Evolutionary conservation across 2,113 vertebrate species (phyloP).

Genomic region (Burhinus bistriatus): DNA sequence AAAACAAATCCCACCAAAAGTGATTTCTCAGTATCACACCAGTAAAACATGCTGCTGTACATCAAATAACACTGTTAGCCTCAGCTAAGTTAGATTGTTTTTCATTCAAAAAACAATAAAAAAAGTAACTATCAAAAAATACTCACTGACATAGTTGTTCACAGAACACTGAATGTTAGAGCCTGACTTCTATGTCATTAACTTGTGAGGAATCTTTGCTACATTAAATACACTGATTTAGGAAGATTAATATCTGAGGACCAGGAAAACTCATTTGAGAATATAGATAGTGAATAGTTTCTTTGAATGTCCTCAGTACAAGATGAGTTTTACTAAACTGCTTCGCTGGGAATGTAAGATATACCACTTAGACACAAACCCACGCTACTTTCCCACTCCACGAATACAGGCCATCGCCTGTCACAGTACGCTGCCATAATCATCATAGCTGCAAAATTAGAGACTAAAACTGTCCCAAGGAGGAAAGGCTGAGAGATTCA

Average conservation of each 20-base stretch:
- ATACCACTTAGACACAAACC: not conserved
- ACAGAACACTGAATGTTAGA: not conserved
- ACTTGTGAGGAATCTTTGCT: not conserved
- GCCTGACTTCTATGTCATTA: not conserved
- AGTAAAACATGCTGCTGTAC: not conserved
- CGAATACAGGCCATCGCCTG: not conserved
- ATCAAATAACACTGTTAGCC: not conserved
- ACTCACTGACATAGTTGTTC: not conserved
- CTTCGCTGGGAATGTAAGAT: not conserved
- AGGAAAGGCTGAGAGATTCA: not conserved
- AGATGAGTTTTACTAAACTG: not conserved
- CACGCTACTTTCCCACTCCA: not conserved
- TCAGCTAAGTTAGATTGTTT: not conserved
- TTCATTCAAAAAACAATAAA: not conserved
- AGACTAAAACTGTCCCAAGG: not conserved
- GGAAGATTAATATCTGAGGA: not conserved
- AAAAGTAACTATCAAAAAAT: not conserved
- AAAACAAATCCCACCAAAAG: conserved; percentile 22
- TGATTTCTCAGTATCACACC: not conserved
- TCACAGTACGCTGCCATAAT: rapidly evolving
- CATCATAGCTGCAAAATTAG: not conserved
- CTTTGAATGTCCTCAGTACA: not conserved
- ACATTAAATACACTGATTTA: not conserved
- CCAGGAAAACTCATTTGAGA: not conserved
- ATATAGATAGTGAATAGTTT: not conserved